Percentiles rank a stretch among this genome's conserved stretches.
These are phyloP conservation scores for Noctua fimbriata DNA, from an alignment of 2,888 invertebrate genomes.

Conservation along the genomic window DNA sequence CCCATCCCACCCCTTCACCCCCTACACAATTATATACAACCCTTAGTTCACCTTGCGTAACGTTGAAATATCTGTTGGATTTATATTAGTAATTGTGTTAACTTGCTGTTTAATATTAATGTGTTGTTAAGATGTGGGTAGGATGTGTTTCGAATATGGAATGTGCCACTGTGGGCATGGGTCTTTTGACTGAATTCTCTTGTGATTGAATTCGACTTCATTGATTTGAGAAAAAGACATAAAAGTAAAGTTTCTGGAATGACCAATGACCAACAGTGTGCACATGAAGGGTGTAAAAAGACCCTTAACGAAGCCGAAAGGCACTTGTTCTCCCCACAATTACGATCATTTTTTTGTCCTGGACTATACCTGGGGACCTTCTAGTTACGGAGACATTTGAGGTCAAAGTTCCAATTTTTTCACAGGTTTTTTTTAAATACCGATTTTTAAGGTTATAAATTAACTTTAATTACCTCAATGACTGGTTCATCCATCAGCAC, in stretches of 20 bases:
- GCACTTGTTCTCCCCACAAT: no score
- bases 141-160: constrained; percentile 2
- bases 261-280: background rate
- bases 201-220: background rate
- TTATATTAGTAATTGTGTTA: constrained; percentile 76
- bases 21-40: constrained; percentile 80
- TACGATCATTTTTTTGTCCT: no score
- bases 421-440: no score
- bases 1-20: constrained; percentile 69
- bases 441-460: no score
- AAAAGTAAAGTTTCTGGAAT: background rate
- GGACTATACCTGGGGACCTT: no score
- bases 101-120: constrained; percentile 73
- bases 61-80: constrained; percentile 87
- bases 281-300: no score
- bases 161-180: background rate
- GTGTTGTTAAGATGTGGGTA: constrained; percentile 11
- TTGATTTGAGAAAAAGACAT: background rate
- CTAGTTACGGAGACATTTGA: no score
- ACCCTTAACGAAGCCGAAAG: no score
- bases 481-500: no score
- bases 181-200: background rate
- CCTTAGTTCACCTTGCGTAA: constrained; percentile 80
- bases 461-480: no score
- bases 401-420: no score